phyloP scores from a whole-genome alignment of 2,797 vertebrate species.

The Pantherophis vulpinus region DNA sequence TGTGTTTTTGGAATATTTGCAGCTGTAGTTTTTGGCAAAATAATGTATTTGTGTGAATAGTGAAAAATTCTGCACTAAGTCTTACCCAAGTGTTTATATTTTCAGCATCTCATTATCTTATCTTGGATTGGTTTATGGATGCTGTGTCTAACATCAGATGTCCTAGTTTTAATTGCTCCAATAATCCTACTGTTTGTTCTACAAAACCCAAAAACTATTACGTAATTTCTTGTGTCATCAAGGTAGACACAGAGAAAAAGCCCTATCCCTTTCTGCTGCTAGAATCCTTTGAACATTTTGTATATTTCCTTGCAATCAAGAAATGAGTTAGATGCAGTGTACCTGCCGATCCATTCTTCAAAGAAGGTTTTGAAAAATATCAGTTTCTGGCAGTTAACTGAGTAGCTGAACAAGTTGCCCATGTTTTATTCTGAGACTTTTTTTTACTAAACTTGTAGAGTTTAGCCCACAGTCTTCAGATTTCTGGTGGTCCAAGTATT shows the following conservation, averaged over 20 bases:
- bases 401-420: neutral
- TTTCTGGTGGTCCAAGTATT: neutral
- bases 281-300: neutral
- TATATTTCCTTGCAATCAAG: neutral
- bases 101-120: neutral
- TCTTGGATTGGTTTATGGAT: neutral
- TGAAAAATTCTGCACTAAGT: neutral
- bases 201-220: neutral
- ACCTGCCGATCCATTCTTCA: neutral
- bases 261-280: neutral
- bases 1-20: neutral
- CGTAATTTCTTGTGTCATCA: neutral
- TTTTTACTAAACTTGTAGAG: neutral
- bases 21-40: neutral
- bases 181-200: neutral
- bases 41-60: neutral
- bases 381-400: neutral
- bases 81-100: neutral
- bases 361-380: neutral
- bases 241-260: neutral
- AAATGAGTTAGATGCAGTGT: neutral
- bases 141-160: neutral
- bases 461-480: neutral
- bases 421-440: neutral
- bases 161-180: neutral